phyloP scores from a whole-genome alignment of 2,797 vertebrate species.

The Sebastes diploproa region DNA sequence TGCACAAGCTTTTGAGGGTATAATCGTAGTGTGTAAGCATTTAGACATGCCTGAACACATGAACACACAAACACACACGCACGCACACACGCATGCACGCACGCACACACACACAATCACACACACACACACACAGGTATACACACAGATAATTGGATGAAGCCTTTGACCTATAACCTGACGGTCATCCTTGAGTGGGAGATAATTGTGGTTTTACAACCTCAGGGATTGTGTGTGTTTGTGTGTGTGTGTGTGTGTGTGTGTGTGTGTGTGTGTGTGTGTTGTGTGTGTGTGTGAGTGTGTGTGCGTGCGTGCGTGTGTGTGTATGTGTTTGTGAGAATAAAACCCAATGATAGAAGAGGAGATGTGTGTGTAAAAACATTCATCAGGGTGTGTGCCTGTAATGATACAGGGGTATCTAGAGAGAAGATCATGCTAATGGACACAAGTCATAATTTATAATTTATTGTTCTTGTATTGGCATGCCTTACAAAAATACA shows the following conservation, averaged over 20 bases:
- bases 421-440: not conserved
- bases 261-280: rapidly evolving
- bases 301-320: rapidly evolving
- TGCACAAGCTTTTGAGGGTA: not conserved
- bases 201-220: slow-evolving; percentile 71
- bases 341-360: too few relatives aligned
- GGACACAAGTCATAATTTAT: not conserved
- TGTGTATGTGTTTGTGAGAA: not conserved
- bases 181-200: slow-evolving; percentile 37
- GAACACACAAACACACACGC: not conserved
- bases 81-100: too few relatives aligned
- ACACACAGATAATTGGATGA: slow-evolving; percentile 57
- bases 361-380: too few relatives aligned
- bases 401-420: not conserved
- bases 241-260: not conserved
- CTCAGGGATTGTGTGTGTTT: slow-evolving; percentile 25
- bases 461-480: not conserved
- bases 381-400: not conserved
- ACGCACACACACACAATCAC: not conserved
- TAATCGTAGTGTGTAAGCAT: slow-evolving; percentile 22
- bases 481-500: not conserved
- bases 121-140: not conserved
- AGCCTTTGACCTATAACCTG: slow-evolving; percentile 64
- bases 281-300: not conserved
- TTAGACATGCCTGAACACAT: slow-evolving; percentile 2